These are phyloP conservation scores for Epinephelus coioides DNA, from an alignment of 2,797 vertebrate species.

Conservation along the genomic window DNA sequence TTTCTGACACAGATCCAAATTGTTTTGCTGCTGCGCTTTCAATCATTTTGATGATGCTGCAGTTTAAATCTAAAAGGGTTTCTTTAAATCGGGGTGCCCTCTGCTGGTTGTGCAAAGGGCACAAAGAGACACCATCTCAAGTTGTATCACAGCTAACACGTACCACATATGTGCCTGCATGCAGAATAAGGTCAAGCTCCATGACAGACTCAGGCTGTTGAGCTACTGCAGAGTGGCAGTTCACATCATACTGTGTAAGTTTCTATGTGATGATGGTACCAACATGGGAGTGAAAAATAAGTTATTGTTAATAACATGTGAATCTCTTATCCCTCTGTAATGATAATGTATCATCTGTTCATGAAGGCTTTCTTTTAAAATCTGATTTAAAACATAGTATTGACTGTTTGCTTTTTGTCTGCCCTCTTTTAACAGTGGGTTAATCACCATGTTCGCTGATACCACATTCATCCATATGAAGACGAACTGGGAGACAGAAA, in stretches of 20 bases:
- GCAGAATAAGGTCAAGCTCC: neutral
- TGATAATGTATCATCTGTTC: neutral
- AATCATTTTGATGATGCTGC: constrained; percentile 18
- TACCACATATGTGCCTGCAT: neutral
- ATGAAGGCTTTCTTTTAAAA: neutral
- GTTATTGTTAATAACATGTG: no score
- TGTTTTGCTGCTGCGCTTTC: constrained; percentile 7
- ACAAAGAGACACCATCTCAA: neutral
- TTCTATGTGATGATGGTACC: neutral
- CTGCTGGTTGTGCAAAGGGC: constrained; percentile 62
- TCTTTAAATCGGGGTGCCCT: constrained; percentile 54
- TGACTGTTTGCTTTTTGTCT: neutral
- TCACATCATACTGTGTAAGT: neutral
- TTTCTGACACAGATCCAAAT: constrained; percentile 2
- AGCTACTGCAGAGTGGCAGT: neutral
- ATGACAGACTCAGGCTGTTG: neutral
- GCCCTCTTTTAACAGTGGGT: neutral
- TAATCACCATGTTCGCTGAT: neutral
- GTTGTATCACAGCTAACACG: neutral
- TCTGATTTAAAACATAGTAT: neutral
- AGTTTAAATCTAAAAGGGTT: constrained; percentile 12
- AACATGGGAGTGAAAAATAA: neutral
- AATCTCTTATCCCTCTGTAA: neutral
- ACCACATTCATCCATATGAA: neutral
- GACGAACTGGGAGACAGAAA: neutral